These are phyloP conservation scores for Brachionus sp. DNA, from an alignment of 1,140 invertebrate genomes.

Conservation along the genomic window DNA sequence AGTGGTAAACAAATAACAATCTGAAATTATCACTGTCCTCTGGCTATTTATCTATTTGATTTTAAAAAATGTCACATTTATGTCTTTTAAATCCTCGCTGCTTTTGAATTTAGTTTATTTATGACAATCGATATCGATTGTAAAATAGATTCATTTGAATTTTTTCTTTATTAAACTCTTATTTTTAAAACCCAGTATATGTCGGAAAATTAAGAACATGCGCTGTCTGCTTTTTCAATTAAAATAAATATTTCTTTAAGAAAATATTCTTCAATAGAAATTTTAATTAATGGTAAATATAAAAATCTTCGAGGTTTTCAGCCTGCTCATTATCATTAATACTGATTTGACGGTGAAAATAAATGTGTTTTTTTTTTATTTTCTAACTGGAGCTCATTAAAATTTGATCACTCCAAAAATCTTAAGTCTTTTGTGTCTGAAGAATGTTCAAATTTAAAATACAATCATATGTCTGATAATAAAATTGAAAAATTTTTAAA, in stretches of 20 bases:
- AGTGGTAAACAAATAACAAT: slow-evolving; percentile 3
- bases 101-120: background rate
- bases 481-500: too few species aligned
- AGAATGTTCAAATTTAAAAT: too few species aligned
- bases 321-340: background rate
- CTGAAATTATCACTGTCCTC: background rate
- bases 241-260: slow-evolving; percentile 10
- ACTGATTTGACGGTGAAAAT: background rate
- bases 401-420: background rate
- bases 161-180: background rate
- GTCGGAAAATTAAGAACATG: slow-evolving; percentile 28
- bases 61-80: slow-evolving; percentile 10
- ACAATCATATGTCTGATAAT: too few species aligned
- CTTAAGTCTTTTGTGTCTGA: too few species aligned
- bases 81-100: background rate
- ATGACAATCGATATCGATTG: slow-evolving; percentile 2
- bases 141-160: background rate
- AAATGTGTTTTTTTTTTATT: background rate
- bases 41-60: slow-evolving; percentile 33
- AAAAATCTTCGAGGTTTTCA: background rate
- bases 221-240: slow-evolving; percentile 9
- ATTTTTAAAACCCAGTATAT: background rate
- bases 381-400: background rate
- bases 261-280: background rate
- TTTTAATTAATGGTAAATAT: background rate